Evolutionary conservation across 1,140 invertebrate genomes (phyloP).

Genomic region (Leptinotarsa texana): DNA sequence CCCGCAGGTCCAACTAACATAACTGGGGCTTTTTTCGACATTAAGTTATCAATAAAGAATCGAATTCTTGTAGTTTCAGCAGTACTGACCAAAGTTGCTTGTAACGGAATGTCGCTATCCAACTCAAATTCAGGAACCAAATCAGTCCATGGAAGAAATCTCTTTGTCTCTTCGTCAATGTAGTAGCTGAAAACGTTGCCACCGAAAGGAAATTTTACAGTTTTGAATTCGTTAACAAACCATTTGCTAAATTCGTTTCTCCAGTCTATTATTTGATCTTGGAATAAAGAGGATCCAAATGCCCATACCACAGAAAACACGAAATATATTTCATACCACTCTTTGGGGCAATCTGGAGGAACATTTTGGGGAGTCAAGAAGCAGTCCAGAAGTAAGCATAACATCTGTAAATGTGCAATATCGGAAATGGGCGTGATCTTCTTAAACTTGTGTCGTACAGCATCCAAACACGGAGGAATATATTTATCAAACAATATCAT

Average conservation of each 20-base stretch:
- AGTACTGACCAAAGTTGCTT: constrained; percentile 84
- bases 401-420: constrained; percentile 87
- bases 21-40: constrained; percentile 78
- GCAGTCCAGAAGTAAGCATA: constrained; percentile 87
- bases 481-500: constrained; percentile 94
- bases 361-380: constrained; percentile 80
- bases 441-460: constrained; percentile 78
- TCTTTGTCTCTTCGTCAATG: constrained; percentile 83
- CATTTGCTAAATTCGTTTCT: constrained; percentile 92
- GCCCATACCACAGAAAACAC: constrained; percentile 91
- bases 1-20: constrained; percentile 91
- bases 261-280: constrained; percentile 88
- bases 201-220: constrained; percentile 83
- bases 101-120: constrained; percentile 78
- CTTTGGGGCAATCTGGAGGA: constrained; percentile 85
- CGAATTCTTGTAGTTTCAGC: constrained; percentile 86
- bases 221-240: constrained; percentile 89
- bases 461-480: constrained; percentile 83
- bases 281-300: constrained; percentile 88
- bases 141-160: constrained; percentile 86
- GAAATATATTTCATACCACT: constrained; percentile 94
- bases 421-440: constrained; percentile 91
- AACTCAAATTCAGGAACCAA: constrained; percentile 76
- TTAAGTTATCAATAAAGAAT: constrained; percentile 87
- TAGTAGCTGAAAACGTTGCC: constrained; percentile 90